Base-by-base conservation (phyloP, 2,888 invertebrate genomes). In the Sycophila texana region DNA sequence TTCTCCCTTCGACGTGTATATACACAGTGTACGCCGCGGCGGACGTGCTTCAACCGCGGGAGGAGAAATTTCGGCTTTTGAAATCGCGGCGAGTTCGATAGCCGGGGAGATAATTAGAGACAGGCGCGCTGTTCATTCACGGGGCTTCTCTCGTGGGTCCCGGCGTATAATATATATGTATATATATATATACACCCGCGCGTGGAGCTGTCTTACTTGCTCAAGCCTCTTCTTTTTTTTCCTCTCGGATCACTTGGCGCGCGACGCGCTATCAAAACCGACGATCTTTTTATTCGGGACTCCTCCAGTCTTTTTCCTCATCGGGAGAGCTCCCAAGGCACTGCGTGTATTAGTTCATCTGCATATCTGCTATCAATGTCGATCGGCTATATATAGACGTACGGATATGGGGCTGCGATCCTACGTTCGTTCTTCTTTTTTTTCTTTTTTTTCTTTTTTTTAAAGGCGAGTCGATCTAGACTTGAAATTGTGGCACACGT, bases 31-130 rank as follows among this genome's bases (percentile, higher is more conserved):
- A 49, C 47, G 26, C 60, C n/a, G 18, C 22, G 14, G 57, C 51
- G 22, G 12, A 53, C 16, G n/a, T 18, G 26, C 3, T 26, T 26
- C 26, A 26, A 39, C 13, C 20, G 30, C n/a, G 39, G 55, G 60
- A 55, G 58, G 72, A 77, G 77, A 77, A 77, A 77, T 77, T 77
- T 77, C 26, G 67, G 57, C 70, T 65, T 58, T 66, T 66, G 74
- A 74, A 74, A 65, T 63, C 53, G 20, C 39, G 20, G n/a, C 22
- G 14, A 51, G 63, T 73, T 63, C 72, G 72, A 63, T 73, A 73
- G 63, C 26, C 39, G 71, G 30, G 39, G 49, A 77, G 77, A 66
- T 77, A 77, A 71, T 67, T 72, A 53, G 78, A 78, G 26, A 78
- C 61, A 78, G 68, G 13, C 58, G 63, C 61, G 39, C 53, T 47